A percentile compares a stretch with the other conserved stretches of the same genome.
Evolutionary conservation across 2,888 invertebrate species (phyloP).

Genomic region (Stenotaenia linearis): DNA sequence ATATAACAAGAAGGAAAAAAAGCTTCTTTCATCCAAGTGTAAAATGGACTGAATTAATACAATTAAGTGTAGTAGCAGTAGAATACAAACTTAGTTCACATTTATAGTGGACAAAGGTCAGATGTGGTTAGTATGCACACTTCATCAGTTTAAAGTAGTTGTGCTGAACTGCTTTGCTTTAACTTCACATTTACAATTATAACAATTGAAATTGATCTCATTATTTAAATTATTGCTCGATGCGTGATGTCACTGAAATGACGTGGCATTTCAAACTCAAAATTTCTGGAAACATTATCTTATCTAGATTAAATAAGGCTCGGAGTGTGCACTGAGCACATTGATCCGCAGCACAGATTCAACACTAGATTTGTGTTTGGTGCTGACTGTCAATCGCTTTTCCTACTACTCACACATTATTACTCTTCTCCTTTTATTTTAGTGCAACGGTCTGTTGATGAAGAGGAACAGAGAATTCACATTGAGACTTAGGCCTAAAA

Average conservation of each 20-base stretch:
- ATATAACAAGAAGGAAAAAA: no score
- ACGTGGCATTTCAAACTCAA: no score
- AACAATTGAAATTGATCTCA: not conserved
- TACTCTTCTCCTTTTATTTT: not conserved
- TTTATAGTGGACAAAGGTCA: not conserved
- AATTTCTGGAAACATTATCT: not conserved
- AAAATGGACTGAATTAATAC: no score
- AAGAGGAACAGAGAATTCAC: not conserved
- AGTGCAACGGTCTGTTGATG: not conserved
- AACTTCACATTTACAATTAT: not conserved
- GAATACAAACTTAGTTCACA: not conserved
- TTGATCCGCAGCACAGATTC: not conserved
- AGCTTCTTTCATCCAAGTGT: no score
- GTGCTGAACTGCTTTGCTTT: not conserved
- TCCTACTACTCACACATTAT: not conserved
- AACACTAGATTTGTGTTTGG: not conserved
- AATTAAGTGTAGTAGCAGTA: not conserved
- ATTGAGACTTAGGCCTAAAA: not conserved
- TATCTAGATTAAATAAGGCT: not conserved
- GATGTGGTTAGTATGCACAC: not conserved
- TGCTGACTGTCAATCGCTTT: not conserved
- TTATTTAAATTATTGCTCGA: not conserved
- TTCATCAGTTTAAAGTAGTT: not conserved
- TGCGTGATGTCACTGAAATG: no score
- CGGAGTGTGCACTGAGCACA: not conserved